These are phyloP conservation scores for Torymus tubicola DNA, from an alignment of 2,888 invertebrate species.

Conservation along the genomic window DNA sequence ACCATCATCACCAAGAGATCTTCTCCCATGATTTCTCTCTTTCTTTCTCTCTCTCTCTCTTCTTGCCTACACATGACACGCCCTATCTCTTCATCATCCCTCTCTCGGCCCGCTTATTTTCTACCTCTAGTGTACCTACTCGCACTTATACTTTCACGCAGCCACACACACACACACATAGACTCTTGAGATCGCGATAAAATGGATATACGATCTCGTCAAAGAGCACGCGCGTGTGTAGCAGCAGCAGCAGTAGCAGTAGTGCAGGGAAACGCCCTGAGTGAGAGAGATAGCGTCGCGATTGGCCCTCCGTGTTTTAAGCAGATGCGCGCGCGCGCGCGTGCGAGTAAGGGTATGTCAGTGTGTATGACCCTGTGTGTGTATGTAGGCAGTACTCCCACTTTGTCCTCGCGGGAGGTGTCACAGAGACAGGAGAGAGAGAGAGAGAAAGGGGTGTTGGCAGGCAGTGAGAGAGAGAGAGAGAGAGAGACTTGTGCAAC, in stretches of 20 bases:
- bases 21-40: neutral
- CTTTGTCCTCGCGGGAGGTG: slow-evolving; percentile 11
- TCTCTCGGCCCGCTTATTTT: neutral
- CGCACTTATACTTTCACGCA: too few species aligned
- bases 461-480: too few species aligned
- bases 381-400: too few species aligned
- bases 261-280: slow-evolving; percentile 51
- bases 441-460: neutral
- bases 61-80: neutral
- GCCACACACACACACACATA: too few species aligned
- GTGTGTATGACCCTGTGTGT: slow-evolving; percentile 6
- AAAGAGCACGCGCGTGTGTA: slow-evolving; percentile 26
- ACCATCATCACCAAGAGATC: too few species aligned
- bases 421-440: too few species aligned
- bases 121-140: too few species aligned
- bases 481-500: too few species aligned
- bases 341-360: neutral
- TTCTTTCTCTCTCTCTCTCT: neutral
- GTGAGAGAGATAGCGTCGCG: slow-evolving; percentile 2
- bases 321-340: slow-evolving; percentile 22
- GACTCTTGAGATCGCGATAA: slow-evolving; percentile 37
- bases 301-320: slow-evolving; percentile 32
- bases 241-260: slow-evolving; percentile 10
- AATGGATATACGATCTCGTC: slow-evolving; percentile 57
- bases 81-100: neutral